Evolutionary conservation across 2,888 invertebrate species (phyloP).

Genomic region (Agrotis clavis): DNA sequence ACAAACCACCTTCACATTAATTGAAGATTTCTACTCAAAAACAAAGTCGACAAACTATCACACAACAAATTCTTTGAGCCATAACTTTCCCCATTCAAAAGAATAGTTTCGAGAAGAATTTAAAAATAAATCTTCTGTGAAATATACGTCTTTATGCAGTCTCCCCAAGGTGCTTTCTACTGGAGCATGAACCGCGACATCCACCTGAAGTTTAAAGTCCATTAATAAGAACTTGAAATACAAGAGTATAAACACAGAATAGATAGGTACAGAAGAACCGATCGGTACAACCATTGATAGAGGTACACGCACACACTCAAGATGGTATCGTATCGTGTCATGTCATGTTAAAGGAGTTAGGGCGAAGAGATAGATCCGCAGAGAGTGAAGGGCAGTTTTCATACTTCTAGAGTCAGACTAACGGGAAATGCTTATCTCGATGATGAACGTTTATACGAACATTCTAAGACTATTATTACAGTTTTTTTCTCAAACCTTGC

Average conservation of each 20-base stretch:
- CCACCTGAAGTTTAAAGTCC: constrained; percentile 53
- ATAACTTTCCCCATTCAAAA: constrained; percentile 27
- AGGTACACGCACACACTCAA: background rate
- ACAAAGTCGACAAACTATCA: background rate
- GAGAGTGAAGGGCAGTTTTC: background rate
- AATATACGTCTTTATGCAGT: constrained; percentile 34
- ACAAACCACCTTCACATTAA: background rate
- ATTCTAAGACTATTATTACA: too few relatives aligned
- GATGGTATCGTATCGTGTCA: too few relatives aligned
- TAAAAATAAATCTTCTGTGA: constrained; percentile 35
- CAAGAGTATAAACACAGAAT: constrained; percentile 9
- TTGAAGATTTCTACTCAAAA: background rate
- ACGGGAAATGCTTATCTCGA: too few relatives aligned
- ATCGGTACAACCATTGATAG: background rate
- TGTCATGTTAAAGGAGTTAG: background rate
- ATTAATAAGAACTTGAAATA: constrained; percentile 61
- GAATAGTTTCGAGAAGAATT: constrained; percentile 30
- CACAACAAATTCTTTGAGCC: background rate
- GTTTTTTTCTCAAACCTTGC: too few relatives aligned
- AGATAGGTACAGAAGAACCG: constrained; percentile 9
- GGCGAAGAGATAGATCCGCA: too few relatives aligned
- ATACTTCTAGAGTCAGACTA: too few relatives aligned
- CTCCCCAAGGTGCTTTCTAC: constrained; percentile 14
- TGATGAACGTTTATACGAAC: too few relatives aligned
- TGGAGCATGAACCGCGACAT: constrained; percentile 38